These are phyloP conservation scores for Eulemur rubriventer DNA, from an alignment of 2,797 vertebrate genomes.

Conservation along the genomic window DNA sequence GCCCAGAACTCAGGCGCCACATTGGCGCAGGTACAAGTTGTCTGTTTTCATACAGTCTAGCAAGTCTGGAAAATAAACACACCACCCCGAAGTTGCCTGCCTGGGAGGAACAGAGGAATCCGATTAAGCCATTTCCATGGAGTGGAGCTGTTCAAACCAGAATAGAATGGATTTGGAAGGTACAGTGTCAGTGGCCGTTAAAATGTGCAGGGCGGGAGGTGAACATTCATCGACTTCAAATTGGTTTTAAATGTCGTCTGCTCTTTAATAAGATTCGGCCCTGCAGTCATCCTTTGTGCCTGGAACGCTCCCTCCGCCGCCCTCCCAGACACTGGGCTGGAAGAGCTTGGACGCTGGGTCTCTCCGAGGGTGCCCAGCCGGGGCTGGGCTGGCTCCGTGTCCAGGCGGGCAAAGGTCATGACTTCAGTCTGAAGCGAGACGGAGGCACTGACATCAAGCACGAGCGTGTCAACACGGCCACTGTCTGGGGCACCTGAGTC, in stretches of 20 bases:
- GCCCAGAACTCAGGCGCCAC: slow-evolving; percentile 16
- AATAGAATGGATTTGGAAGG: slow-evolving; percentile 37
- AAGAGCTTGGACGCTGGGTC: fast-evolving
- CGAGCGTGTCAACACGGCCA: fast-evolving
- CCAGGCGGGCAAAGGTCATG: fast-evolving
- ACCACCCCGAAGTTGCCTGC: neutral
- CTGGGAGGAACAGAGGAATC: neutral
- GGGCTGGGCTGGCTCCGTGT: neutral
- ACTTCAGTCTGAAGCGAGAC: neutral
- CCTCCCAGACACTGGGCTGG: fast-evolving
- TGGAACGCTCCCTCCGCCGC: fast-evolving
- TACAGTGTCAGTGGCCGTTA: neutral
- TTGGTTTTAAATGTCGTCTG: slow-evolving; percentile 56
- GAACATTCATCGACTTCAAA: neutral
- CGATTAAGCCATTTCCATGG: slow-evolving; percentile 34
- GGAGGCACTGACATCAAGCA: fast-evolving
- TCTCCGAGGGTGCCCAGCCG: no score
- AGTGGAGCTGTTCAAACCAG: neutral
- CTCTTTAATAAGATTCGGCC: neutral
- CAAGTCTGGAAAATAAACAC: slow-evolving; percentile 64
- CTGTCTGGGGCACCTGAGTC: fast-evolving
- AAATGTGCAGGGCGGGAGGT: neutral
- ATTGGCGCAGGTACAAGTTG: slow-evolving; percentile 46
- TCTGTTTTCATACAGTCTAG: slow-evolving; percentile 61
- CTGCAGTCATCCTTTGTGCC: neutral